Base-by-base conservation (phyloP, 2,113 vertebrate genomes). In the Peromyscus californicus region DNA sequence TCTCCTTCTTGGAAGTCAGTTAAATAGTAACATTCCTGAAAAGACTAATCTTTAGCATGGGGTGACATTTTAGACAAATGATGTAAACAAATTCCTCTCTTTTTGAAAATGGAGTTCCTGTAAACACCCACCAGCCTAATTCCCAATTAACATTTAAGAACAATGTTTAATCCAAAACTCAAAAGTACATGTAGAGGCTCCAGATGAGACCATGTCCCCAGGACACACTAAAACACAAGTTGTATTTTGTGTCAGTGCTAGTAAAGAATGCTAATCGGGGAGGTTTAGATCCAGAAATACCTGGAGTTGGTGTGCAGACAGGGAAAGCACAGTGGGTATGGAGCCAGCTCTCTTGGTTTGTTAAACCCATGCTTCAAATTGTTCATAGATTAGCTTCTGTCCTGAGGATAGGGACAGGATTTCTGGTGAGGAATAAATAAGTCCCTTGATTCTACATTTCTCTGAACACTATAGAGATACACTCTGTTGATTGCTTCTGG, bases 21-120 rank as follows among this genome's bases (percentile, higher is more conserved):
- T 91, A 95, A 90, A 93, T 22, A 79, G 54, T 85, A 22, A 39
- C 45, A 31, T 70, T 92, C 48, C 33, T 92, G 24, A 88, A 90
- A 92, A 65, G 12, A 63, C 45, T 78, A 72, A 85, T 69, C 16
- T 92, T 90, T 83, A 93, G 69, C 3, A 48, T 54, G 11, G 29
- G 4, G 24, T 85, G 17, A 13, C 80, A 83, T 79, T 86, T 92
- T 95, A 83, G 59, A 36, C 15, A 57, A 83, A 54, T 80, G 3
- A 6, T 90, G 1, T 63, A 95, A 91, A 84, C 54, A 75, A 86
- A 80, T 88, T 29, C 16, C 3, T 29, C 29, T 88, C 1, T 36
- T 94, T 74, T 94, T 45, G 2, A 84, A 85, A 83, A 48, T 89
- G 59, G 1, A 74, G 0, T 79, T 88, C 8, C 42, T 59, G 21